Evolutionary conservation across 2,888 invertebrate species (phyloP), one percentile per base, ranked within the genome.

Genomic region (Allophyes oxyacanthae): DNA sequence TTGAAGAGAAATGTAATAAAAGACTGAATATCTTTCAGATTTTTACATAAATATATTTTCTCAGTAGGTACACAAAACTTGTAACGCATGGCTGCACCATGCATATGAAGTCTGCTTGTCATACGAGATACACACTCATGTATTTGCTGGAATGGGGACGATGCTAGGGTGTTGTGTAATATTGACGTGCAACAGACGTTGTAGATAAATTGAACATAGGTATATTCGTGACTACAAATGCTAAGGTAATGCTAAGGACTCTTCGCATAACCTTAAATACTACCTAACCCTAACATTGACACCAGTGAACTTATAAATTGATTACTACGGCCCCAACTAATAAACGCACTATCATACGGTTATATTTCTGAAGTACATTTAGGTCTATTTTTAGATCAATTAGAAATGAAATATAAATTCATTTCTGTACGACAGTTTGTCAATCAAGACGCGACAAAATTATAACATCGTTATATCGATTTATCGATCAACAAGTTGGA

Each of bases 31-130:
- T 6, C 13, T 41, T 32, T 25, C 15, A 59, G 41, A 49, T 49
- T 59, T 43, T 26, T 50, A 48, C 40, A 51, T 48, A 62, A 63
- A 57, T 51, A 56, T 38, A 55, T 36, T 32, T 38, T 41, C n/a
- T n/a, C n/a, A n/a, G 28, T 15, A 11, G 33, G 20, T 20, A 20
- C 20, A 45, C 36, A 67, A 53, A 44, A 56, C 45, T 62, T 44
- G 34, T 48, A 52, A 59, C 64, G 67, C 59, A 50, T 56, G 59
- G 36, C 55, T 68, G 59, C 69, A 52, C 14, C 45, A 45, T 52
- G 44, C 36, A 56, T 57, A 36, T 43, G 48, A 42, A 58, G 28
- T 34, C 46, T 65, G 66, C n/a, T 56, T 51, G 67, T 41, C 48
- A 41, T 20, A 20, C 20, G 20, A 2, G 2, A 20, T 20, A 20